Evolutionary conservation across 2,888 invertebrate genomes (phyloP), one percentile per base, ranked within the genome.

Genomic region (Neuroscelio doddi): DNA sequence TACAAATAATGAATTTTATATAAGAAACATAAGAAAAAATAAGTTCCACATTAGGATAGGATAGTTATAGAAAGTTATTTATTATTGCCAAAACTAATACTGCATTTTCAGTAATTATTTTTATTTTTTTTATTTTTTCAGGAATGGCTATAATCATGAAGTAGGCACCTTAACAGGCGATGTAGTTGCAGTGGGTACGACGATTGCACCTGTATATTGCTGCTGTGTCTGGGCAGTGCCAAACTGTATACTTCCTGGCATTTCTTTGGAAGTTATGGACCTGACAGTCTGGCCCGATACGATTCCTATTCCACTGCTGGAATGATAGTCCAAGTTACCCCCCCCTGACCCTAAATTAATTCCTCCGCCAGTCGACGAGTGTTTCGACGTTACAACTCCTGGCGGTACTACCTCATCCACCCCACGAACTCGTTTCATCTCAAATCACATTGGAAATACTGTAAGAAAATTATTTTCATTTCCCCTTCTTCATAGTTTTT

Each of bases 391-490:
- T 36, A 86, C 82, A 52, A 86, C 83, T 56, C 86, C 82, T 61
- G 80, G 80, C 76, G 83, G 81, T 79, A 77, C 69, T 80, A 82
- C 79, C 71, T 84, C 83, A 75, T 84, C 83, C 81, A 81, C 81
- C 82, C 82, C 83, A 56, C 83, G 83, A 80, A 81, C 82, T 80
- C 89, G 89, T 88, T 89, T 89, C 89, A 89, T 89, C 86, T 88
- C 89, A 88, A 88, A 87, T 89, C 85, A 89, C 88, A 88, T 89
- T 85, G 86, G 87, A 85, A 85, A 85, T 85, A 85, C 88, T 88
- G 84, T 16, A 85, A 86, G 68, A 29, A 17, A n/a, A 16, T n/a
- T 26, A 12, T 29, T 29, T 21, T 3, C 21, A 21, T 21, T 21
- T 21, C n/a, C n/a, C n/a, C n/a, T n/a, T n/a, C n/a, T n/a, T n/a